Evolutionary conservation across 2,797 vertebrate species (phyloP).

Genomic region (Gallirallus australis): DNA sequence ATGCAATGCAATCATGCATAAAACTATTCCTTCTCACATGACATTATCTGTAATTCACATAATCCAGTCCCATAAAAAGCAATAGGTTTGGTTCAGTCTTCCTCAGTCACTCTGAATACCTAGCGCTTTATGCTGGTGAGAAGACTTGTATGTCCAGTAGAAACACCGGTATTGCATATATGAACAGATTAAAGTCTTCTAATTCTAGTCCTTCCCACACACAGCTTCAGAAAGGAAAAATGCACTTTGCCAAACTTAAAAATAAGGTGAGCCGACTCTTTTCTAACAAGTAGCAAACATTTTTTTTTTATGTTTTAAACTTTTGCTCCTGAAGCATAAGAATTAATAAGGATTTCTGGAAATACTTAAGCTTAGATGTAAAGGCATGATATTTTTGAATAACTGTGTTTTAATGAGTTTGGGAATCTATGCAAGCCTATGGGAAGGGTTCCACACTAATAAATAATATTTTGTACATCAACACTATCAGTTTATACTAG

Average conservation of each 20-base stretch:
- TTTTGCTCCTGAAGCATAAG: not conserved
- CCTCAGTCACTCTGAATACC: not conserved
- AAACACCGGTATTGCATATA: accelerated
- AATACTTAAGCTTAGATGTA: not conserved
- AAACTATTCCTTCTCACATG: not conserved
- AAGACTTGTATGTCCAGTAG: accelerated
- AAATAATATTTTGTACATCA: not conserved
- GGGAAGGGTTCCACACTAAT: not conserved
- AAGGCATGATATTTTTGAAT: not conserved
- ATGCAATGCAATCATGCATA: not conserved
- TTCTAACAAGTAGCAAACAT: not conserved
- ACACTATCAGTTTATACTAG: not conserved
- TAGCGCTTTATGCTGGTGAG: not conserved
- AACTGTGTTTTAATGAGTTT: not conserved
- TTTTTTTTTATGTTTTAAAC: not conserved
- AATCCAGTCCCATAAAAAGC: not conserved
- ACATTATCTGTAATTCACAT: not conserved
- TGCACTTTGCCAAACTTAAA: not conserved
- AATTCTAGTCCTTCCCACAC: not conserved
- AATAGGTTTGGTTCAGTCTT: not conserved
- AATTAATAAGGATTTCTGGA: not conserved
- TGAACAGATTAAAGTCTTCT: not conserved
- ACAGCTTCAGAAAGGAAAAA: not conserved
- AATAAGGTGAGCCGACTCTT: accelerated
- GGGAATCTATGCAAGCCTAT: not conserved